Evolutionary conservation across 2,797 vertebrate species (phyloP), one percentile per base, ranked within the genome.

Genomic region (Eulemur albifrons): DNA sequence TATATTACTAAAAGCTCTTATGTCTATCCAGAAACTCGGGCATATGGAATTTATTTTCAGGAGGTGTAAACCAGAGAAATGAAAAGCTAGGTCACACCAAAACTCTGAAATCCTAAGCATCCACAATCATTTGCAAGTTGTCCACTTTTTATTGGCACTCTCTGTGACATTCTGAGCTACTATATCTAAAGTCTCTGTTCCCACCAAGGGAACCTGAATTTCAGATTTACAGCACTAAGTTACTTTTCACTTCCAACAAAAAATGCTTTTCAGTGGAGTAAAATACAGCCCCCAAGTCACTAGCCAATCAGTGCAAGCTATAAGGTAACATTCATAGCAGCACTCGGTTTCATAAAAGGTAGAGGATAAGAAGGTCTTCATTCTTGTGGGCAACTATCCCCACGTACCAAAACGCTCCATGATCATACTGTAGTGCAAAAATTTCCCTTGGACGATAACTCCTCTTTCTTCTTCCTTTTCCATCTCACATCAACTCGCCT

Each of bases 201-300:
- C 70, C 89, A 83, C 40, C 0, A 2, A 91, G 86, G 57, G 93
- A 96, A 94, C 81, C 88, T 95, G 96, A 95, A 97, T 94, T 95
- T 96, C 95, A 96, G 84, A 81, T 94, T 88, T 92, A 50, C 27
- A 17, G 38, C 35, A 85, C 69, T 61, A 95, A 92, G 32, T 63
- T 43, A 73, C 69, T 73, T 85, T 90, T 88, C 48, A 90, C 77
- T 93, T 96, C 94, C 88, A 96, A 92, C 79, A 80, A 32, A 84
- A 88, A 93, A 88, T 3, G 21, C 23, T 88, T 83, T 20, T 48
- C 27, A 57, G n/a, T 18, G 48, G 50, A 48, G 72, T 57, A 57
- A 63, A 83, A 88, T 27, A 43, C 23, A 25, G 77, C 59, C n/a
- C 35, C 70, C 30, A 63, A 57, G 20, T 94, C 93, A 70, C 67